A percentile compares a stretch with the other conserved stretches of the same genome.
Evolutionary conservation across 2,888 invertebrate species (phyloP).

Genomic region (Leptinotarsa haldemani): DNA sequence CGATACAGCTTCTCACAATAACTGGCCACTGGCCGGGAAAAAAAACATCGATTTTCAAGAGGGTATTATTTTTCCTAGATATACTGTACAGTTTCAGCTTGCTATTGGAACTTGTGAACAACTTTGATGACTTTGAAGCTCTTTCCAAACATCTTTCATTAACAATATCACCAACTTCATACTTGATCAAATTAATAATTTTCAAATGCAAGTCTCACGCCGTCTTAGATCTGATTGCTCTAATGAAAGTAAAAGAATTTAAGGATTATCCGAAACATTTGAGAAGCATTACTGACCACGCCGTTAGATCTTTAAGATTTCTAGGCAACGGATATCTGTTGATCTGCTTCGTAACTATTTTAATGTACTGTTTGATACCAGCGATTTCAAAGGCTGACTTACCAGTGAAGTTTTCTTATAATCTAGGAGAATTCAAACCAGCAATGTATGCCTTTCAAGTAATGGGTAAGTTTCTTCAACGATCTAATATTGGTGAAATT

Average conservation of each 20-base stretch:
- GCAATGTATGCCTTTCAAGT: slow-evolving; percentile 26
- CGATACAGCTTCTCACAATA: slow-evolving; percentile 17
- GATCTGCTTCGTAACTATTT: slow-evolving; percentile 15
- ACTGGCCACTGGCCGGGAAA: slow-evolving; percentile 31
- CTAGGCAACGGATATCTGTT: slow-evolving; percentile 27
- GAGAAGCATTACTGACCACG: not conserved
- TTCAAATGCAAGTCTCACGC: slow-evolving; percentile 2
- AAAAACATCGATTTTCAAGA: not conserved
- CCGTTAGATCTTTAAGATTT: slow-evolving; percentile 4
- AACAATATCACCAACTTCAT: slow-evolving; percentile 26
- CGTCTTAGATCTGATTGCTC: not conserved
- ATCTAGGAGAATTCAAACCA: slow-evolving; percentile 28
- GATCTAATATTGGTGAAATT: not conserved
- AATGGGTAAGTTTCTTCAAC: slow-evolving; percentile 1
- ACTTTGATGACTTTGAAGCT: slow-evolving; percentile 22
- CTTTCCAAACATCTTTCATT: slow-evolving; percentile 25
- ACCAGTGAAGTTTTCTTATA: slow-evolving; percentile 36
- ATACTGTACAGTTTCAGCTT: slow-evolving; percentile 11
- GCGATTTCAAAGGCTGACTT: slow-evolving; percentile 6
- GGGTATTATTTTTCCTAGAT: not conserved
- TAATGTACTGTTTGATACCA: slow-evolving; percentile 26
- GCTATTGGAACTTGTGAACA: slow-evolving; percentile 17
- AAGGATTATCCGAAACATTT: slow-evolving; percentile 23
- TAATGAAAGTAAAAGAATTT: slow-evolving; percentile 21
- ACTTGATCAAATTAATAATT: slow-evolving; percentile 24